phyloP scores from a whole-genome alignment of 2,113 vertebrate genomes.

The Sorex araneus region DNA sequence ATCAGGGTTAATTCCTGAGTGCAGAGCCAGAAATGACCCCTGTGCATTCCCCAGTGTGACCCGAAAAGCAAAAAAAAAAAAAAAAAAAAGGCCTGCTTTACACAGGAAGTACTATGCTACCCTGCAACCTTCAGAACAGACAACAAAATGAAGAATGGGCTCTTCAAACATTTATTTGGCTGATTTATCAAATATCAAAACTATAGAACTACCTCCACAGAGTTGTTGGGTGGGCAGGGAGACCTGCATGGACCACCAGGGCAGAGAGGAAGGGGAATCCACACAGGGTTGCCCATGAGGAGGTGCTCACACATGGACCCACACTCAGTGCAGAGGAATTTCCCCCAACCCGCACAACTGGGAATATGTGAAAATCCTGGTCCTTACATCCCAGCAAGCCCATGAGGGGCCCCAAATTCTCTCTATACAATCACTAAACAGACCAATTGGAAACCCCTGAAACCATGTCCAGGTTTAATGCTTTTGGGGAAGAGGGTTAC shows the following conservation, averaged over 20 bases:
- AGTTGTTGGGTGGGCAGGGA: background rate
- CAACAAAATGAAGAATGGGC: background rate
- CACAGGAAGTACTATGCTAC: background rate
- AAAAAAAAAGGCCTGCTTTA: too few species aligned
- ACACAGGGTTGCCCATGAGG: background rate
- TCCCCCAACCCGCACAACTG: background rate
- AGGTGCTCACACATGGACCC: background rate
- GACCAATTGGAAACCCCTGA: background rate
- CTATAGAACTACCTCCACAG: background rate
- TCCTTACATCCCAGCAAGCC: background rate
- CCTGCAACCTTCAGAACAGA: background rate
- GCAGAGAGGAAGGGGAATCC: background rate
- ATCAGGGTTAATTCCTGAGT: too few species aligned
- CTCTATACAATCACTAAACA: background rate
- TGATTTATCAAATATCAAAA: background rate
- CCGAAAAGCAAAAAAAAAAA: too few species aligned
- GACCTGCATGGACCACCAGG: background rate
- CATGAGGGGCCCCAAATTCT: fast-evolving
- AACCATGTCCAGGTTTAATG: background rate
- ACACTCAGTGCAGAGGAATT: background rate
- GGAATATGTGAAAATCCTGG: background rate
- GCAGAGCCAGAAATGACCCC: too few species aligned
- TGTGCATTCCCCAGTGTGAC: too few species aligned
- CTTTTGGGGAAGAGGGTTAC: background rate
- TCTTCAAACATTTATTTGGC: conserved; percentile 56